Evolutionary conservation across 2,888 invertebrate species (phyloP), one percentile per base, ranked within the genome.

Genomic region (Euclidia mi): DNA sequence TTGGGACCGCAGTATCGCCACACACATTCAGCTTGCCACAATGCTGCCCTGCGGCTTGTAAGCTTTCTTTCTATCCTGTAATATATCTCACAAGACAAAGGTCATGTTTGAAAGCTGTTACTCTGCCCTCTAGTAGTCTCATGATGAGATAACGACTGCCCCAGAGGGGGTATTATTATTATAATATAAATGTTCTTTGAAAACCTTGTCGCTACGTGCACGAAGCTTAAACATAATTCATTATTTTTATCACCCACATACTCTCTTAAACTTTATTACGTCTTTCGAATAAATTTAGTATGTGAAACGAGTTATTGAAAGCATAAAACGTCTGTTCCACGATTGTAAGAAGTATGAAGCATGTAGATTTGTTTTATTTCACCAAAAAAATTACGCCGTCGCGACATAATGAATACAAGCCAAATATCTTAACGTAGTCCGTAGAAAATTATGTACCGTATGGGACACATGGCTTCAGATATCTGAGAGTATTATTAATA

Each of bases 341-440:
- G 69, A 62, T 65, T 12, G 48, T 14, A 68, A 75, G 73, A 78
- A 82, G 76, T 81, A 79, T 76, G 73, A 72, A 69, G 61, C 63
- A 65, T 42, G 45, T 62, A 67, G 59, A 65, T 60, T 66, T 76
- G 68, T 79, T 67, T 65, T 65, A 72, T 72, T 65, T 65, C 38
- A 50, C 56, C 60, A 64, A 73, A n/a, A n/a, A 34, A 34, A 34
- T 38, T 61, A 65, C 65, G 57, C 69, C 70, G 67, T 56, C 44
- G 57, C 44, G 64, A 60, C 52, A 76, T 82, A 80, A 82, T 79
- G 79, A 80, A 78, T 73, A 65, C 63, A 70, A 75, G 80, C 78
- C 79, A 82, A 82, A 78, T 79, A 70, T 77, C 67, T 79, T 69
- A 69, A 75, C 65, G 73, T 62, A 58, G 63, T 52, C 37, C 42